Percentiles rank a stretch among this genome's conserved stretches.
Evolutionary conservation across 2,888 invertebrate genomes (phyloP).

Genomic region (Lypha dubia): DNA sequence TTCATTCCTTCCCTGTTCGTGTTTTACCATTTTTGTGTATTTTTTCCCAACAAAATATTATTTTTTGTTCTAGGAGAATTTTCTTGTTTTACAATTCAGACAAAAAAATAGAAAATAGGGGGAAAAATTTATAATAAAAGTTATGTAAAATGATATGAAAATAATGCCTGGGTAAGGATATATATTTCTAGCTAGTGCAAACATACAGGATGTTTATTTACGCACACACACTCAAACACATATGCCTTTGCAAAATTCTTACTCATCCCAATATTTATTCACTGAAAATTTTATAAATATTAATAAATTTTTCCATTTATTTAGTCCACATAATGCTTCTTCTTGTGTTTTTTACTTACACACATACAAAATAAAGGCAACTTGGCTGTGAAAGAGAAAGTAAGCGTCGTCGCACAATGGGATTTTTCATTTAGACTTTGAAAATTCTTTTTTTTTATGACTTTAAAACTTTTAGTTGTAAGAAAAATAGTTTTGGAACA

Average conservation of each 20-base stretch:
- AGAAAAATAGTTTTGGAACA: too few relatives aligned
- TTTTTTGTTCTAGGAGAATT: neutral
- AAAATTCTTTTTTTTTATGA: too few relatives aligned
- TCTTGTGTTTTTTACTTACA: too few relatives aligned
- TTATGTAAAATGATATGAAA: conserved; percentile 23
- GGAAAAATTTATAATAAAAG: conserved; percentile 17
- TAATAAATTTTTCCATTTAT: conserved; percentile 39
- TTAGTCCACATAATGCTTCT: conserved; percentile 33
- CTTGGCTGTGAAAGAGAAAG: neutral
- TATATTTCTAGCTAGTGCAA: conserved; percentile 51
- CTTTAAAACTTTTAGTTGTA: too few relatives aligned
- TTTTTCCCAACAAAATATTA: conserved; percentile 27
- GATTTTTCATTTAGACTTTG: too few relatives aligned
- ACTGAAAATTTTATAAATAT: neutral
- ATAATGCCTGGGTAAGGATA: conserved; percentile 40
- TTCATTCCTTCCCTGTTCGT: conserved; percentile 20
- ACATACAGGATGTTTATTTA: conserved; percentile 72
- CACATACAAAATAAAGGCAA: conserved; percentile 15
- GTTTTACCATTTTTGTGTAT: neutral
- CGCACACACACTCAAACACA: conserved; percentile 14
- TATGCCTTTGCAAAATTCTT: neutral
- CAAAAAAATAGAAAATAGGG: conserved; percentile 23
- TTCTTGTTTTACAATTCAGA: neutral
- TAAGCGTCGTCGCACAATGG: too few relatives aligned
- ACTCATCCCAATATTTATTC: neutral